Percentiles rank a stretch among this genome's conserved stretches.
Evolutionary conservation across 2,113 vertebrate genomes (phyloP).

Genomic region (Reinhardtius hippoglossoides): DNA sequence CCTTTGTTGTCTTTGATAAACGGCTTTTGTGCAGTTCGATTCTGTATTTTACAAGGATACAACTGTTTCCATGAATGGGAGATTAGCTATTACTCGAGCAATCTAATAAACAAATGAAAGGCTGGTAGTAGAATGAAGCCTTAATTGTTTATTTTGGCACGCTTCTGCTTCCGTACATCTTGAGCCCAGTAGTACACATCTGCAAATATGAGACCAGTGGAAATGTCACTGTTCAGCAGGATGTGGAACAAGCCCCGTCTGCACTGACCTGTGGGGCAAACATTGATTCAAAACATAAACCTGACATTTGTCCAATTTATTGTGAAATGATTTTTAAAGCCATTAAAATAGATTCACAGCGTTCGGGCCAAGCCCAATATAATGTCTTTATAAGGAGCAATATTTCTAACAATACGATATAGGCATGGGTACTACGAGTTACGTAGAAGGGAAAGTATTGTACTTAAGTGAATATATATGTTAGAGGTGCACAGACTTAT

Average conservation of each 20-base stretch:
- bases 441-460: not conserved
- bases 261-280: not conserved
- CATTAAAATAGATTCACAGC: not conserved
- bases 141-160: too few relatives aligned
- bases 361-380: not conserved
- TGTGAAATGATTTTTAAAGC: not conserved
- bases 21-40: too few relatives aligned
- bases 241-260: not conserved
- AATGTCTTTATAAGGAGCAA: not conserved
- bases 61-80: too few relatives aligned
- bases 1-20: too few relatives aligned
- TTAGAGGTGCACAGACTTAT: not conserved
- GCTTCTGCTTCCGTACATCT: too few relatives aligned
- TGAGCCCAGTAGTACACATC: not conserved
- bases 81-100: too few relatives aligned
- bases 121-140: not conserved
- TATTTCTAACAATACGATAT: not conserved
- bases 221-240: not conserved
- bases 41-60: not conserved
- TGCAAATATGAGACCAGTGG: not conserved
- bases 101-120: too few relatives aligned
- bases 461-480: not conserved
- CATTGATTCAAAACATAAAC: too few relatives aligned
- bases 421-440: too few relatives aligned
- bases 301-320: not conserved